phyloP scores from a whole-genome alignment of 2,888 invertebrate genomes.

The Agrilus mali region DNA sequence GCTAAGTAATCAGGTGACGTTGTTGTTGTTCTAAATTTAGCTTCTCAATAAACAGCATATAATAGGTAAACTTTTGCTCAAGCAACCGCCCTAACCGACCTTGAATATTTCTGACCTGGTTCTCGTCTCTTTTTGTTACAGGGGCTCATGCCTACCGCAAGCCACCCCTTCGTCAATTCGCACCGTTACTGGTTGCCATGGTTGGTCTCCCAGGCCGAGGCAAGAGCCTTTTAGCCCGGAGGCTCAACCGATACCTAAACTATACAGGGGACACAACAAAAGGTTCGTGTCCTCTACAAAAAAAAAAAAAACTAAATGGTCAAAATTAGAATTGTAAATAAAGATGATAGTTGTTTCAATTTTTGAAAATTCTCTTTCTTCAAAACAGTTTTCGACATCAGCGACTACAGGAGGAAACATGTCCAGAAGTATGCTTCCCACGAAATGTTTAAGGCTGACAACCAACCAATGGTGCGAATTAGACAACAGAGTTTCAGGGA shows the following conservation, averaged over 20 bases:
- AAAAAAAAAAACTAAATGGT: conserved; percentile 5
- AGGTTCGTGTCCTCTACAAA: conserved; percentile 39
- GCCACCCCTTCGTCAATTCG: conserved; percentile 36
- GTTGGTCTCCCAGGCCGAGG: conserved; percentile 88
- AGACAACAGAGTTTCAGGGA: conserved; percentile 71
- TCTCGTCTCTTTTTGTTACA: conserved; percentile 8
- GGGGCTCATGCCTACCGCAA: conserved; percentile 22
- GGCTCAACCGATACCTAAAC: conserved; percentile 75
- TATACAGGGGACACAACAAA: conserved; percentile 81
- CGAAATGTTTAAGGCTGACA: conserved; percentile 80
- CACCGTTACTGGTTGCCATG: conserved; percentile 73
- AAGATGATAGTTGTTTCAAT: conserved; percentile 3
- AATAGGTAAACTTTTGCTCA: no score
- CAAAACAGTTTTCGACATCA: conserved; percentile 78
- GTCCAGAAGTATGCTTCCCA: conserved; percentile 72
- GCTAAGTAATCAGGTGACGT: no score
- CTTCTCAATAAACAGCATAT: no score
- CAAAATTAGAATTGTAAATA: conserved; percentile 1
- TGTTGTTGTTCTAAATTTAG: no score
- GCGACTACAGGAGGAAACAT: conserved; percentile 76
- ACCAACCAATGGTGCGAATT: conserved; percentile 68
- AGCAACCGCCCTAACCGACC: no score
- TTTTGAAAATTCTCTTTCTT: conserved; percentile 7
- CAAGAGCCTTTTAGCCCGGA: conserved; percentile 82
- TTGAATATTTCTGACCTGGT: no score